Base-by-base conservation (phyloP, 1,140 invertebrate genomes). In the Bombus soroeensis region DNA sequence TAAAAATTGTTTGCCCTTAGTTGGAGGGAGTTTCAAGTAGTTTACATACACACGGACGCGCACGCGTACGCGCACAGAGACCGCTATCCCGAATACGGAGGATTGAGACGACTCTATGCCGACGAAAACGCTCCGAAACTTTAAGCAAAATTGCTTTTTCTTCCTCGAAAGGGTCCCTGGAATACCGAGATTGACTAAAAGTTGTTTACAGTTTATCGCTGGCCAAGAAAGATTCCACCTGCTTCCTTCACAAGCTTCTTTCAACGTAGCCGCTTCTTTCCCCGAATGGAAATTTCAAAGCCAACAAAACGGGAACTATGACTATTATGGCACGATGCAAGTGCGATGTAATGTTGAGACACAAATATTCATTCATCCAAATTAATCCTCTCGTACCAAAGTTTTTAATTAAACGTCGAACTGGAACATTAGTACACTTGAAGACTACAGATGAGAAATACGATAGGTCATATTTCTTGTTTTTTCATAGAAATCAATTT, bases 171-270 rank as follows among this genome's bases (percentile, higher is more conserved):
- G 83, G 32, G 76, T 32, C 28, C 12, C 68, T 41, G n/a, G 68
- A 43, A 53, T 34, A 71, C 76, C 37, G 83, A 85, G 83, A 85
- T 85, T 85, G 76, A 80, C 83, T 80, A 79, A 80, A 85, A 85
- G 68, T 85, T 85, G 76, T 80, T 85, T 80, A 85, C 83, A 85
- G 83, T 85, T 85, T 85, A 85, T 85, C 83, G 83, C 77, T 39
- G 66, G 66, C 37, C 68, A 62, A 80, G 68, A 73, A 72, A 72
- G 64, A 78, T 32, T 77, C 13, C 62, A 2, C 18, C 37, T 37
- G 34, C 1, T n/a, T 70, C 18, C 15, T 47, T 47, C 71, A 22
- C 2, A n/a, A 10, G 34, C 43, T 72, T 80, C 64, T 47, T 53
- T 53, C 78, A 34, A 13, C 77, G 12, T 8, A 22, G n/a, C 9